phyloP scores from a whole-genome alignment of 2,888 invertebrate species.

The Lordiphosa andalusiaca region DNA sequence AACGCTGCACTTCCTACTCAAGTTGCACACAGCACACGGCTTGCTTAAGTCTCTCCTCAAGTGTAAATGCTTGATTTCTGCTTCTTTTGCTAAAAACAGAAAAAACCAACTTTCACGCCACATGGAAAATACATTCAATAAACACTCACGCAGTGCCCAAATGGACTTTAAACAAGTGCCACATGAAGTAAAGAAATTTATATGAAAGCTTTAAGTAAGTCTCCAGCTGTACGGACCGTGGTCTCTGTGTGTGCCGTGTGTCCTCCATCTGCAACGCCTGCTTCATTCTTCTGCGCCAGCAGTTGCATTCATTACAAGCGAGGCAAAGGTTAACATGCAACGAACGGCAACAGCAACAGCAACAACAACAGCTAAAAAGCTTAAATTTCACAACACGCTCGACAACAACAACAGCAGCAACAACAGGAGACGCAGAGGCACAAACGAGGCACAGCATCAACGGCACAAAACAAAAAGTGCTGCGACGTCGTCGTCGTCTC shows the following conservation, averaged over 20 bases:
- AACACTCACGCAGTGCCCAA: conserved; percentile 68
- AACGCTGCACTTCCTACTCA: too few species aligned
- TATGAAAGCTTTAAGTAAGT: conserved; percentile 71
- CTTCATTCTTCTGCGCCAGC: conserved; percentile 20
- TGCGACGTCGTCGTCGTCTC: conserved; percentile 51
- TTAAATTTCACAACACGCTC: conserved; percentile 74
- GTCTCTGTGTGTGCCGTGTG: conserved; percentile 15
- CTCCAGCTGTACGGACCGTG: conserved; percentile 36
- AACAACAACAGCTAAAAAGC: conserved; percentile 67
- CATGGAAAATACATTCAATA: conserved; percentile 54
- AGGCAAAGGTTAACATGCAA: conserved; percentile 72
- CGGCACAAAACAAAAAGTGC: conserved; percentile 38
- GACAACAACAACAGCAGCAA: conserved; percentile 37
- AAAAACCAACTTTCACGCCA: conserved; percentile 41
- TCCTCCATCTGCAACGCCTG: conserved; percentile 17
- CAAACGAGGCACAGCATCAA: conserved; percentile 58
- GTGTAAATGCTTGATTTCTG: neutral
- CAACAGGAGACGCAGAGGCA: conserved; percentile 28
- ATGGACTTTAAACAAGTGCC: conserved; percentile 74
- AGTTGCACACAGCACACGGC: too few species aligned
- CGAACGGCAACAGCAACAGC: conserved; percentile 53
- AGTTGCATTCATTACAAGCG: conserved; percentile 72
- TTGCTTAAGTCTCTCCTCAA: too few species aligned
- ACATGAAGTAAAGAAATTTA: conserved; percentile 68
- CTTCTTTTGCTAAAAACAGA: neutral